Base-by-base conservation (phyloP, 2,797 vertebrate genomes). In the Argya squamiceps region DNA sequence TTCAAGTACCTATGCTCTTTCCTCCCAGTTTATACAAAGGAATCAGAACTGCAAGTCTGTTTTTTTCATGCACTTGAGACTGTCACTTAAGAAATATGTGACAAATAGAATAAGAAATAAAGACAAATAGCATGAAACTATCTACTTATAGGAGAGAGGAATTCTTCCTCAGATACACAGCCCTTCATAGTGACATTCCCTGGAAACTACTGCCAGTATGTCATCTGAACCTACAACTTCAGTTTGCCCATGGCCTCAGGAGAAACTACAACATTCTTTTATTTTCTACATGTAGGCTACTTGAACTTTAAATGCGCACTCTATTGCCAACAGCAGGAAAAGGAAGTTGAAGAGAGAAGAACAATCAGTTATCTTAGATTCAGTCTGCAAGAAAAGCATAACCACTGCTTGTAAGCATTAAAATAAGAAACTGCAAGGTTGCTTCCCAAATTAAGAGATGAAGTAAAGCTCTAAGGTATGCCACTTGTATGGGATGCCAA, bases 11-110 rank as follows among this genome's bases (percentile, higher is more conserved):
- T n/a, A 22, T 4, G 14, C 6, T 68, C 17, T 62, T 71, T 47
- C 24, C 19, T 67, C n/a, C 18, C 14, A 41, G 2, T 43, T 44
- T 69, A 2, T 8, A 32, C 0, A 1, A 84, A 50, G 4, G 15
- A 65, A 53, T 49, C 3, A 0, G 16, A 67, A 70, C 21, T 36
- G 9, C 8, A 36, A 50, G 7, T 34, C 6, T 50, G 6, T 5
- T 2, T 23, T 29, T n/a, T 16, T 26, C 8, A 27, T 36, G 49
- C 27, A 37, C 18, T 44, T 50, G 18, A 91, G 36, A 80, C 10
- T 55, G 15, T 9, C 4, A n/a, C 5, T 64, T 41, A 37, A 69
- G 9, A 39, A 43, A 1, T 41, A 36, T 24, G 5, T 7, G 34
- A 58, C 21, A 91, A 71, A 39, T 0, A 75, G 30, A 64, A 11